Evolutionary conservation across 2,888 invertebrate species (phyloP).

Genomic region (Cryptus armator): DNA sequence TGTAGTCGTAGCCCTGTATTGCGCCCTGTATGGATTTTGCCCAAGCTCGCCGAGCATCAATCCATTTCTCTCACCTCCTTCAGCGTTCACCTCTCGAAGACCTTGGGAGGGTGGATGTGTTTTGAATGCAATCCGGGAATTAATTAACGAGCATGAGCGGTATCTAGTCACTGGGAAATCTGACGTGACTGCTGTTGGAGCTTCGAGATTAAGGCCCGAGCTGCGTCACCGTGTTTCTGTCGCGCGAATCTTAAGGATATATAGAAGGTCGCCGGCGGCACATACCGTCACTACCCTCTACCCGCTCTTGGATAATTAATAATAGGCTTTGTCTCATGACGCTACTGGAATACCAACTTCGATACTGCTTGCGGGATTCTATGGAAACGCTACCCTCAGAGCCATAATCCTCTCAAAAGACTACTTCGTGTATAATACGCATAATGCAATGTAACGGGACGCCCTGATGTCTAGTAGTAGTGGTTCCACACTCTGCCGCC

Average conservation of each 20-base stretch:
- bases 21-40: neutral
- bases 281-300: neutral
- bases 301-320: constrained; percentile 75
- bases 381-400: constrained; percentile 50
- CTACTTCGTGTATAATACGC: constrained; percentile 42
- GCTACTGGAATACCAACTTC: constrained; percentile 56
- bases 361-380: constrained; percentile 63
- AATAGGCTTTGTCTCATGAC: constrained; percentile 72
- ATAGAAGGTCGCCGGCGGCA: constrained; percentile 61
- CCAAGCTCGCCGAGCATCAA: constrained; percentile 17
- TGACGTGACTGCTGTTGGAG: constrained; percentile 77
- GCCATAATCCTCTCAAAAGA: constrained; percentile 65
- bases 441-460: neutral
- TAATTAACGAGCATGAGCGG: constrained; percentile 77
- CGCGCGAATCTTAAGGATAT: constrained; percentile 20
- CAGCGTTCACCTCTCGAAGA: constrained; percentile 24
- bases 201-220: constrained; percentile 72
- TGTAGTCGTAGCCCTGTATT: neutral
- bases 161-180: constrained; percentile 75
- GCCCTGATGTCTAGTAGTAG: too few relatives aligned
- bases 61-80: constrained; percentile 15
- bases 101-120: constrained; percentile 64
- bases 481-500: too few relatives aligned
- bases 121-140: constrained; percentile 78
- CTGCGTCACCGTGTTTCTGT: constrained; percentile 62